Evolutionary conservation across 92 coral and sea anemone genomes (phyloP), one percentile per base, ranked within the genome.

Genomic region (Palythoa grandiflora): DNA sequence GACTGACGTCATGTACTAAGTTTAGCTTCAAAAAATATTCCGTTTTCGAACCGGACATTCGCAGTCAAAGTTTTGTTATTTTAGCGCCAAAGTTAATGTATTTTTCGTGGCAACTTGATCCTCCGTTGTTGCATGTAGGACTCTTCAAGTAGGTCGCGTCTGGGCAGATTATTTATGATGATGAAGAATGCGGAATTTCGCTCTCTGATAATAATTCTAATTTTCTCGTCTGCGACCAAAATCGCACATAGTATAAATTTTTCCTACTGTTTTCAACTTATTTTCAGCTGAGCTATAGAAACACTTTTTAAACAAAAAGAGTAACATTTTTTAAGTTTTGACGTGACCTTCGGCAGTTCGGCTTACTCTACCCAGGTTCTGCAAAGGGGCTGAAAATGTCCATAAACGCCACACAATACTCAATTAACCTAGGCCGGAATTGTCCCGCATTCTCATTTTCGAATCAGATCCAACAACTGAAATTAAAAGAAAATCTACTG

Each of bases 151-250:
- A 77, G 9, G 66, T 54, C 37, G 20, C 3, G 83, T 35, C 83
- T 17, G 12, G 53, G 71, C 83, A 78, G 68, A 37, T 79, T 68
- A 52, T 19, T 1, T 55, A 28, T 35, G 68, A 7, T 1, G 11
- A 7, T 9, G 12, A 68, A 10, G 85, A 80, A 80, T 28, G 75
- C 85, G 63, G 85, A 80, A 80, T 35, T 80, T 80, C 40, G 14
- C 40, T 19, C 16, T 19, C 14, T 1, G 4, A 3, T 20, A 10
- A 1, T 19, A 40, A 61, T 6, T 6, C 9, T 12, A 80, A 65
- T 9, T 36, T 57, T 79, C 7, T 40, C 0, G 71, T 7, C 14
- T 2, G 39, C 40, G 3, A 21, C 6, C 5, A 3, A 6, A 3
- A 13, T 68, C 4, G 3, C 15, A 9, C 6, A 10, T 68, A 7